A percentile compares a stretch with the other conserved stretches of the same genome.
phyloP scores from a whole-genome alignment of 1,140 invertebrate genomes.

The Hycleus phaleratus region DNA sequence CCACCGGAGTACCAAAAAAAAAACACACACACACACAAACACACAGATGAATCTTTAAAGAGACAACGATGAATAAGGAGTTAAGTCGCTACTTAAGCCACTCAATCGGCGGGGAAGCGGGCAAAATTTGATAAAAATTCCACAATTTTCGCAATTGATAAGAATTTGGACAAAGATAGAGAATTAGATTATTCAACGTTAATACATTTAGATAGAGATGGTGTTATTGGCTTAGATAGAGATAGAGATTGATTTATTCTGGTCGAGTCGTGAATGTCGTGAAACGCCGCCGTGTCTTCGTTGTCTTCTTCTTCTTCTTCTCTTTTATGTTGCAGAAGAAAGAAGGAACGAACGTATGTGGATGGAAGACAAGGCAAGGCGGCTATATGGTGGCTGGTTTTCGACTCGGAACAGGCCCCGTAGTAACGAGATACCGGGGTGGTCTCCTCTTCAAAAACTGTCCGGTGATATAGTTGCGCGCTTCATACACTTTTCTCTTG shows the following conservation, averaged over 20 bases:
- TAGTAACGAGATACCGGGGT: constrained; percentile 35
- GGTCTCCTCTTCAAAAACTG: constrained; percentile 31
- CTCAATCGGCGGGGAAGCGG: too few species aligned
- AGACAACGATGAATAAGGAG: too few species aligned
- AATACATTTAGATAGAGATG: too few species aligned
- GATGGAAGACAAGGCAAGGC: not conserved
- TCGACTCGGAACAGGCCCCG: constrained; percentile 7
- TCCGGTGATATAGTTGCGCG: constrained; percentile 1
- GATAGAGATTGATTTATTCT: constrained; percentile 28
- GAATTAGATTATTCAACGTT: too few species aligned
- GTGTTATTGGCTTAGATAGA: not conserved
- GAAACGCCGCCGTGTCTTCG: constrained; percentile 10
- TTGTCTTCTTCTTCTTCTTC: too few species aligned
- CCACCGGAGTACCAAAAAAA: constrained; percentile 15
- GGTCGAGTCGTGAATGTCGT: constrained; percentile 28
- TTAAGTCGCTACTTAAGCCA: too few species aligned
- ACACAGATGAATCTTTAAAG: not conserved
- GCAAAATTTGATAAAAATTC: too few species aligned
- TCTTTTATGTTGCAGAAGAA: too few species aligned
- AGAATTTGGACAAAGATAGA: too few species aligned
- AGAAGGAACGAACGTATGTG: too few species aligned
- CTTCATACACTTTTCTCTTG: too few species aligned
- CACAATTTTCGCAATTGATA: too few species aligned
- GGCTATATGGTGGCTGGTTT: constrained; percentile 18
- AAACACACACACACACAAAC: not conserved